Evolutionary conservation across 2,113 vertebrate genomes (phyloP).

Genomic region (Bujurquina vittata): DNA sequence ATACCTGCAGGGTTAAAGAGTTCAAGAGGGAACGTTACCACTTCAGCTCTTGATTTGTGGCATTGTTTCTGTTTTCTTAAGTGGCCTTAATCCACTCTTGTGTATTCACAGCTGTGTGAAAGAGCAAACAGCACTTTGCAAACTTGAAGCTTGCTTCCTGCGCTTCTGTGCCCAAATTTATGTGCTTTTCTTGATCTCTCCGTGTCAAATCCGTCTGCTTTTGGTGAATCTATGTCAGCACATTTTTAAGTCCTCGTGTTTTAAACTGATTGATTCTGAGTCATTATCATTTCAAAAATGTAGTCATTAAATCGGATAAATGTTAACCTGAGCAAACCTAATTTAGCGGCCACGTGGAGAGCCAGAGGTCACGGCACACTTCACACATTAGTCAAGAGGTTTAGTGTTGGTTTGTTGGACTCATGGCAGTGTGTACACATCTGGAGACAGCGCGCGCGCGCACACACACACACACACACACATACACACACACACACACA

Average conservation of each 20-base stretch:
- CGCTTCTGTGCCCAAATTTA: neutral
- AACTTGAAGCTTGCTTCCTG: slow-evolving; percentile 24
- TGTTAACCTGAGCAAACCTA: slow-evolving; percentile 31
- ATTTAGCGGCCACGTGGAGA: slow-evolving; percentile 39
- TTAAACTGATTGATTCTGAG: neutral
- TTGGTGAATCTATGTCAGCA: neutral
- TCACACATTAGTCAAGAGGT: slow-evolving; percentile 50
- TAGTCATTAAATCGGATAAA: slow-evolving; percentile 26
- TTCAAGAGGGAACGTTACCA: neutral
- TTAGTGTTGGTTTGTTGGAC: slow-evolving; percentile 49
- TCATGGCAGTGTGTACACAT: slow-evolving; percentile 54
- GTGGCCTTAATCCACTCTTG: slow-evolving; percentile 15
- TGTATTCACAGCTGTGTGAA: slow-evolving; percentile 48
- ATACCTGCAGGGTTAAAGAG: neutral
- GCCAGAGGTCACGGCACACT: slow-evolving; percentile 54
- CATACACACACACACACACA: neutral
- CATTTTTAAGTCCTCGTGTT: neutral
- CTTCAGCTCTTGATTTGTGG: slow-evolving; percentile 1
- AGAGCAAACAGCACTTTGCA: slow-evolving; percentile 53
- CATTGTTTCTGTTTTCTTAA: slow-evolving; percentile 31
- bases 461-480: neutral
- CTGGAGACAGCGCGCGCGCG: slow-evolving; percentile 38
- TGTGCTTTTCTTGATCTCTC: neutral
- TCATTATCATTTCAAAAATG: neutral
- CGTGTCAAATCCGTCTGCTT: neutral